Base-by-base conservation (phyloP, 1,140 invertebrate genomes). In the Centruroides sculpturatus region DNA sequence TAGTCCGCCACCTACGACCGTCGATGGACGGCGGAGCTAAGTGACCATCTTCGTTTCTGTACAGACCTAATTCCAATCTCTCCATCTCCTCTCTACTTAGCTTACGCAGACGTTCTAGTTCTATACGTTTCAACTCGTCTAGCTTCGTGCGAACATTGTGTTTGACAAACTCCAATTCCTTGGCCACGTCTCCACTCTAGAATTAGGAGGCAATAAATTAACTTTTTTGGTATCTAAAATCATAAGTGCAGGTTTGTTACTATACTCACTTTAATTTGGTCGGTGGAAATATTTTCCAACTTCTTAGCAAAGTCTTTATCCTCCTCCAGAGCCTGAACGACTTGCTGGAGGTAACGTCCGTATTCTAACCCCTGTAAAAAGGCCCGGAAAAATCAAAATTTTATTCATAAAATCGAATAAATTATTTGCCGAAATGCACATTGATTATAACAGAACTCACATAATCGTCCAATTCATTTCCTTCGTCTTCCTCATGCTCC, bases 51-150 rank as follows among this genome's bases (percentile, higher is more conserved):
- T 57, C 62, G 48, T 65, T 61, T 52, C 58, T 51, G 59, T 64
- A 64, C 59, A 63, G 53, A 64, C 66, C 66, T 64, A 65, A 49
- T 64, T 69, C 67, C 47, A 59, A 59, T 13, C 64, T 60, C 69
- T 72, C 83, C 71, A 81, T 82, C 72, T 87, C 79, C 73, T 77
- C 82, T 78, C 62, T 80, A 13, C 78, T 76, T 34, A 90, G 73
- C 59, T 85, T 80, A 13, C 85, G 81, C 3, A 97, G 74, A 41
- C 82, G 71, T 55, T 91, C 84, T 52, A 98, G 66, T 78, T 98
- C 94, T 46, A 82, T 79, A 55, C 94, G 76, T 74, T 98, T 98
- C 13, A 97, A 79, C 76, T 98, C 93, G 73, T 98, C 92, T 34
- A 98, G 73, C 74, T 85, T 87, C 3, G 83, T 83, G 65, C 93